These are phyloP conservation scores for Girardinus metallicus DNA, from an alignment of 2,797 vertebrate species.

Conservation along the genomic window DNA sequence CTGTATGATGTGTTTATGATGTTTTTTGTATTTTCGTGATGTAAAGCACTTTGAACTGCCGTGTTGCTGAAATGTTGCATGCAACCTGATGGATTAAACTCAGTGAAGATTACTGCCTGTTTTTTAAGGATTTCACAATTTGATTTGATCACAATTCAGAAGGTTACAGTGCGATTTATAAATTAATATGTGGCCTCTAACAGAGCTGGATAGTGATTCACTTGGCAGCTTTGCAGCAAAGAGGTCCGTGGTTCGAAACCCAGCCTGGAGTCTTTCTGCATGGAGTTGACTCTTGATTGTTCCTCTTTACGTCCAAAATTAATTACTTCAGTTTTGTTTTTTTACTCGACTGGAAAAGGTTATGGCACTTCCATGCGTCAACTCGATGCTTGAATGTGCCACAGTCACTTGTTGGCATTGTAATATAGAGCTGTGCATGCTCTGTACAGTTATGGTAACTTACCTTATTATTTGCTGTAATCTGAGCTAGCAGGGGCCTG, in stretches of 20 bases:
- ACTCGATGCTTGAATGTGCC: neutral
- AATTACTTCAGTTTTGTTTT: neutral
- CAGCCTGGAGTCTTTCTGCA: too few relatives aligned
- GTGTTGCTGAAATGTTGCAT: too few relatives aligned
- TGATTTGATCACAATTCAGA: neutral
- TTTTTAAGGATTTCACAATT: neutral
- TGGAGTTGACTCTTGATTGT: neutral
- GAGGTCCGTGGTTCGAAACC: neutral
- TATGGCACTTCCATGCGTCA: neutral
- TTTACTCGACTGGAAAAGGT: neutral
- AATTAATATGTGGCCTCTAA: neutral
- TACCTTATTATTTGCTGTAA: neutral
- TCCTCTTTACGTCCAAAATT: neutral
- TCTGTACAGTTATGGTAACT: neutral
- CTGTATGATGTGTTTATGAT: too few relatives aligned
- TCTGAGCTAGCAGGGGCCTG: neutral
- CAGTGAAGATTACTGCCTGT: neutral
- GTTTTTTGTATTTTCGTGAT: too few relatives aligned
- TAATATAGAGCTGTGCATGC: neutral
- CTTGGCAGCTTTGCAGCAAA: neutral
- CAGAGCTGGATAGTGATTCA: neutral
- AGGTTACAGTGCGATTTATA: neutral
- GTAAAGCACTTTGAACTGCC: too few relatives aligned
- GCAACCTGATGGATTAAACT: neutral
- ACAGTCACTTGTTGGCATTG: neutral